Conservation (phyloP, 2,888 invertebrate genomes). For the Myathropa florea region DNA sequence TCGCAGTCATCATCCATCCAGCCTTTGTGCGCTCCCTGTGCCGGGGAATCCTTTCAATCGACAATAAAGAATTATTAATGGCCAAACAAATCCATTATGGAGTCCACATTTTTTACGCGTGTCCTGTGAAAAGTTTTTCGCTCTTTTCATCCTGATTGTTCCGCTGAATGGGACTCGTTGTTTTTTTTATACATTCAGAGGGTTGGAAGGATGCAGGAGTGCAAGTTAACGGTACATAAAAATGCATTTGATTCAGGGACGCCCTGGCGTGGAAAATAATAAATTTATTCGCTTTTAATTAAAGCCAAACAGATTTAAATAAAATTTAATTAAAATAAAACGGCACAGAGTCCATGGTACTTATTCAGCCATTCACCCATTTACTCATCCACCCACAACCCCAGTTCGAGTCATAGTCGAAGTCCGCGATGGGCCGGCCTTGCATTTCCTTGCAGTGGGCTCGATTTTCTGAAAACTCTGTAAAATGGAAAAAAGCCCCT, state of each 20-base stretch:
- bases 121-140: conserved; percentile 63
- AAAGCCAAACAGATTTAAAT: conserved; percentile 71
- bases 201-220: neutral
- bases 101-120: conserved; percentile 47
- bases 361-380: neutral
- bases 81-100: conserved; percentile 69
- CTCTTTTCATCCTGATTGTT: neutral
- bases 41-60: conserved; percentile 64
- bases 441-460: conserved; percentile 8
- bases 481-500: conserved; percentile 23
- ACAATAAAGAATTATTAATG: conserved; percentile 71
- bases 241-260: conserved; percentile 67
- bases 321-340: conserved; percentile 70
- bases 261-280: conserved; percentile 57
- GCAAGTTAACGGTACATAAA: conserved; percentile 43
- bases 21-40: conserved; percentile 19
- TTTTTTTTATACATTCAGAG: neutral
- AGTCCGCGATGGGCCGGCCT: neutral
- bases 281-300: conserved; percentile 69
- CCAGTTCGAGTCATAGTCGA: conserved; percentile 36
- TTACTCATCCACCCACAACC: neutral
- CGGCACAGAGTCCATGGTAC: conserved; percentile 42
- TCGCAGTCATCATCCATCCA: conserved; percentile 50
- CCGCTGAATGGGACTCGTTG: neutral
- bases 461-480: conserved; percentile 5